Evolutionary conservation across 53 echinoderm and acorn worm genomes (phyloP).

Genomic region (Crossaster papposus): DNA sequence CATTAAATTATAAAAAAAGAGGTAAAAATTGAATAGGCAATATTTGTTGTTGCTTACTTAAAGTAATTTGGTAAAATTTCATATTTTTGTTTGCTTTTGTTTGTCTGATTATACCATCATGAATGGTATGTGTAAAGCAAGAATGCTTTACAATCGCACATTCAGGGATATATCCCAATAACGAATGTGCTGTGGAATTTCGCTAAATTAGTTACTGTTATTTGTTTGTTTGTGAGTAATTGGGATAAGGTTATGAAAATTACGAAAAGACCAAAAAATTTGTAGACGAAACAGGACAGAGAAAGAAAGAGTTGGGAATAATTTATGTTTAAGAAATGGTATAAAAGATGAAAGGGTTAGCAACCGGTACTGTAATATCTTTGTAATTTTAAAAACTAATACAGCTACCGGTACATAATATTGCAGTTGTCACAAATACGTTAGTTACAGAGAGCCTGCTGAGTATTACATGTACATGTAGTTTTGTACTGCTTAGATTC

Average conservation of each 20-base stretch:
- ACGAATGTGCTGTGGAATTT: background rate
- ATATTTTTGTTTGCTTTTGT: background rate
- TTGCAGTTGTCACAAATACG: background rate
- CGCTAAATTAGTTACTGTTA: background rate
- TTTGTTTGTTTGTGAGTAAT: background rate
- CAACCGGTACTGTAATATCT: background rate
- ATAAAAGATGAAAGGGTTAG: background rate
- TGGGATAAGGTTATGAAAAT: background rate
- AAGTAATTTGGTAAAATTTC: slow-evolving; percentile 5
- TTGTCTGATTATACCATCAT: slow-evolving; percentile 14
- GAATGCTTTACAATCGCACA: background rate
- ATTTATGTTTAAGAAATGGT: too few relatives aligned
- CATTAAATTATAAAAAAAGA: slow-evolving; percentile 13
- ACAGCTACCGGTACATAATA: background rate
- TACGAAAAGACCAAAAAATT: too few relatives aligned
- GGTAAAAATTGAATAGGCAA: background rate
- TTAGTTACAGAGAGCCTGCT: too few relatives aligned
- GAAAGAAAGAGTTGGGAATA: too few relatives aligned
- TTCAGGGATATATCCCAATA: background rate
- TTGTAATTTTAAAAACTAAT: background rate
- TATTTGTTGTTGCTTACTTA: background rate
- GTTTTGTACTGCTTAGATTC: too few relatives aligned
- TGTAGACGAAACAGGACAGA: too few relatives aligned
- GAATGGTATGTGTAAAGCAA: slow-evolving; percentile 32
- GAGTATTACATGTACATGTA: too few relatives aligned